Evolutionary conservation across 2,113 vertebrate species (phyloP), one percentile per base, ranked within the genome.

Genomic region (Phycodurus eques): DNA sequence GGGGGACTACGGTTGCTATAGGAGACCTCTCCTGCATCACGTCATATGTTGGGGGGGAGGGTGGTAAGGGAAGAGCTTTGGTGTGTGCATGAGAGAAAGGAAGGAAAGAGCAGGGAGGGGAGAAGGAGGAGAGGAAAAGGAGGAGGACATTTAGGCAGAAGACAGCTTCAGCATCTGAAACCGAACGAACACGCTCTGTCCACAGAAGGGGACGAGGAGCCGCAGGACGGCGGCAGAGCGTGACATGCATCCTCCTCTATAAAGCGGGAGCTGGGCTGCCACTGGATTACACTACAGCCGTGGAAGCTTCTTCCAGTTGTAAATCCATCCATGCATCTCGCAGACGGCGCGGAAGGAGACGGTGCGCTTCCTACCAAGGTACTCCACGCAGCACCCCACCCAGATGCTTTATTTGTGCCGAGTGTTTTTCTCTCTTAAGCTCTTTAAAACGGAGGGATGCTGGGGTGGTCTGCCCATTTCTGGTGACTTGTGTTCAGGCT

Each of bases 11-110:
- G 89, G 89, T 90, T 92, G 90, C 90, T 87, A 90, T 87, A 87
- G 90, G 90, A 90, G 90, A 92, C 80, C 83, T 83, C 71, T 80
- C 79, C 83, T 88, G 82, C 90, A 90, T 91, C 89, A 90, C 90
- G 89, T 90, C 87, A 90, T 90, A 84, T 81, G 76, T 54, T 33
- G 73, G 66, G 62, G 2, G 74, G 72, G 33, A 17, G 44, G 65
- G 65, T 12, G 68, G 70, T 3, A 75, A 43, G 70, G 64, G 31
- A 71, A 46, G 82, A 10, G 78, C 74, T 70, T 74, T 64, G 68
- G 88, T 81, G 86, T 72, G 79, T 79, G 79, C 42, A 33, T 51
- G 73, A 73, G 15, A 33, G 59, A 72, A 68, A 70, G 53, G 70
- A 68, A 53, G 15, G 71, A 43, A 51, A 39, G 43, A 67, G 15